These are phyloP conservation scores for Lysandra bellargus DNA, from an alignment of 2,888 invertebrate species.

Conservation along the genomic window DNA sequence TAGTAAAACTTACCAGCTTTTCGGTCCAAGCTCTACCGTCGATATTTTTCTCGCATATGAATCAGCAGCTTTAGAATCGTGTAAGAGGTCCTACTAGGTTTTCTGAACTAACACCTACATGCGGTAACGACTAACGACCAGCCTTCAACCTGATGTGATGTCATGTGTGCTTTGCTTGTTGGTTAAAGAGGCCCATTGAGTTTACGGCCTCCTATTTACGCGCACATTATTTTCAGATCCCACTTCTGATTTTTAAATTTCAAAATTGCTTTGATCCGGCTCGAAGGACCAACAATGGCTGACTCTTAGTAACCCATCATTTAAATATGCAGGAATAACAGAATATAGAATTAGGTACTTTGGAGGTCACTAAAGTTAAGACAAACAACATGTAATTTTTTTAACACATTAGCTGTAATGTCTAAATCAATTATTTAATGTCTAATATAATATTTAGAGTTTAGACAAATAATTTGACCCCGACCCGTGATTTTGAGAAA, in stretches of 20 bases:
- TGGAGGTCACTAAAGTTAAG: background rate
- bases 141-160: slow-evolving; percentile 76
- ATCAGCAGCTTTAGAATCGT: background rate
- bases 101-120: slow-evolving; percentile 49
- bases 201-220: slow-evolving; percentile 19
- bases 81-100: slow-evolving; percentile 19
- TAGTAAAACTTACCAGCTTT: background rate
- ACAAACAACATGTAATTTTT: background rate
- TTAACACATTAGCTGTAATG: background rate
- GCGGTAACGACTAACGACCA: slow-evolving; percentile 62
- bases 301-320: background rate
- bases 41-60: background rate
- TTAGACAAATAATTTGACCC: slow-evolving; percentile 10
- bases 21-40: background rate
- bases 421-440: background rate
- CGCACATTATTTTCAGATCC: background rate
- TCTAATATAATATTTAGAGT: slow-evolving; percentile 3
- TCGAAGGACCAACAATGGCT: background rate
- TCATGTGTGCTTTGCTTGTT: slow-evolving; percentile 49
- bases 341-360: background rate
- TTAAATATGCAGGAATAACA: background rate
- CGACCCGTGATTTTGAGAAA: slow-evolving; percentile 15
- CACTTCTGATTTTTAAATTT: background rate
- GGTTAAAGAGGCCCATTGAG: slow-evolving; percentile 40
- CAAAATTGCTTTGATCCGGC: background rate